Percentiles rank a stretch among this genome's conserved stretches.
These are phyloP conservation scores for Anguilla obscura DNA, from an alignment of 2,797 vertebrate genomes.

Conservation along the genomic window DNA sequence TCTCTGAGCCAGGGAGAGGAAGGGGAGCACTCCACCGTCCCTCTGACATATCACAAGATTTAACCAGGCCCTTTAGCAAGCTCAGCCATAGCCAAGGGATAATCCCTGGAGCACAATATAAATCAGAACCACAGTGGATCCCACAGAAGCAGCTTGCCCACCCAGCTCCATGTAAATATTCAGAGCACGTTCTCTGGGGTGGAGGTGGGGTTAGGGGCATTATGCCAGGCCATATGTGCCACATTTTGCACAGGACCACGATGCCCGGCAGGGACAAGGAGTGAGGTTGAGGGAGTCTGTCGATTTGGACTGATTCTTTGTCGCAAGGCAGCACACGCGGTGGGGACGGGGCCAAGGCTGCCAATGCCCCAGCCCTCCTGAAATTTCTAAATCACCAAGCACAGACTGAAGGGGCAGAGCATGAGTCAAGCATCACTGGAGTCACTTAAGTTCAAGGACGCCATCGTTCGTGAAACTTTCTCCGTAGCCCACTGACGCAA, in stretches of 20 bases:
- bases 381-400: not conserved
- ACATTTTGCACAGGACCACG: slow-evolving; percentile 43
- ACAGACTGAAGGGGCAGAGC: slow-evolving; percentile 17
- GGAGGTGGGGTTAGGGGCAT: slow-evolving; percentile 49
- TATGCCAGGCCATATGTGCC: slow-evolving; percentile 61
- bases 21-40: not conserved
- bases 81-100: slow-evolving; percentile 34
- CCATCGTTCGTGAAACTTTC: not conserved
- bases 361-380: not conserved
- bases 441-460: slow-evolving; percentile 1
- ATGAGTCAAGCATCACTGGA: not conserved
- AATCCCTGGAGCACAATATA: slow-evolving; percentile 42
- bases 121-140: not conserved
- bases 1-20: not conserved
- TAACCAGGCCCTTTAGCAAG: slow-evolving; percentile 26
- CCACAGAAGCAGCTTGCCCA: slow-evolving; percentile 46
- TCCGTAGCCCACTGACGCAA: slow-evolving; percentile 32
- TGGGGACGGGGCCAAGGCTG: not conserved
- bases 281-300: slow-evolving; percentile 37
- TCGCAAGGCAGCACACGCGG: slow-evolving; percentile 12
- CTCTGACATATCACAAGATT: slow-evolving; percentile 42
- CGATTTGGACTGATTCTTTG: slow-evolving; percentile 53
- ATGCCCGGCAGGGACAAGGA: slow-evolving; percentile 39
- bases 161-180: slow-evolving; percentile 30
- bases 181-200: slow-evolving; percentile 47